These are phyloP conservation scores for Sibirionetta formosa DNA, from an alignment of 2,797 vertebrate genomes.

Conservation along the genomic window DNA sequence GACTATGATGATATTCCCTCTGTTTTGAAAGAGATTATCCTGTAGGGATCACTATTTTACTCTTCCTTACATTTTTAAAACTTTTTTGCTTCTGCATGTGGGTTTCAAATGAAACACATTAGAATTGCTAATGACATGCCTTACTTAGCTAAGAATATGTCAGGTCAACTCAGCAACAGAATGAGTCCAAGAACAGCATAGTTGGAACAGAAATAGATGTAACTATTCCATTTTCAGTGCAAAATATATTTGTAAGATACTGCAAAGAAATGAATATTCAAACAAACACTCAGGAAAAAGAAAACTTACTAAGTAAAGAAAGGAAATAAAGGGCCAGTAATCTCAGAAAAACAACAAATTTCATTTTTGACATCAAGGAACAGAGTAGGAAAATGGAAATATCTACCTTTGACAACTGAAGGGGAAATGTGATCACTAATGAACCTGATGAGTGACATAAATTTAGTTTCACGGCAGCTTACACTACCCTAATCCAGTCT, in stretches of 20 bases:
- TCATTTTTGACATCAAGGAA: neutral
- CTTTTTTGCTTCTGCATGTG: neutral
- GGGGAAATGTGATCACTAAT: neutral
- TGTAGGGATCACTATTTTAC: neutral
- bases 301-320: neutral
- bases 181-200: constrained; percentile 26
- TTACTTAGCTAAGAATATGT: constrained; percentile 40
- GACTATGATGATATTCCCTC: neutral
- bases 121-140: constrained; percentile 32
- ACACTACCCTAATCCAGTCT: neutral
- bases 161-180: constrained; percentile 54
- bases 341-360: neutral
- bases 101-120: constrained; percentile 35
- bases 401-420: neutral
- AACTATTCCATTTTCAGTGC: constrained; percentile 46
- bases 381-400: neutral
- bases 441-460: neutral
- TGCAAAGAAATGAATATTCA: constrained; percentile 49
- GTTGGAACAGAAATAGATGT: constrained; percentile 30
- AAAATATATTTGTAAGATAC: constrained; percentile 32
- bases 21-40: constrained; percentile 13
- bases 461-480: neutral
- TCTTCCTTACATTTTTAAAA: neutral
- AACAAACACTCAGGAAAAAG: neutral
- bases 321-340: neutral